phyloP scores from a whole-genome alignment of 35 echinoderm and acorn worm species.

The Heliocidaris tuberculata region DNA sequence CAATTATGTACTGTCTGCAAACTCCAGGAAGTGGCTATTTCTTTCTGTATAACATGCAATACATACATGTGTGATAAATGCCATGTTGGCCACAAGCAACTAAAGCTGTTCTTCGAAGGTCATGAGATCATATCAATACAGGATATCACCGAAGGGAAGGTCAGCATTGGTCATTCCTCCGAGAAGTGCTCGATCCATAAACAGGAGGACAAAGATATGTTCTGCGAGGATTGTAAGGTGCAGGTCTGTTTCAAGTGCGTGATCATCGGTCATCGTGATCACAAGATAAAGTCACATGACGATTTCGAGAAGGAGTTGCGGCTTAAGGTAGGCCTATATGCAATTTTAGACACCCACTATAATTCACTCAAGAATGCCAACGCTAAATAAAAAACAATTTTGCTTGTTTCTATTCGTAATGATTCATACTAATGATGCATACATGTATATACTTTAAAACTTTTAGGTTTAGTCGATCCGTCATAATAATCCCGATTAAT shows the following conservation, averaged over 20 bases:
- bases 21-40: background rate
- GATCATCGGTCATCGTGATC: background rate
- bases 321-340: too few species aligned
- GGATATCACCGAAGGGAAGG: too few species aligned
- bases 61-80: background rate
- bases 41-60: background rate
- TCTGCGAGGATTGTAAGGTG: background rate
- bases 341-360: background rate
- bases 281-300: background rate
- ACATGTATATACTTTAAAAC: too few species aligned
- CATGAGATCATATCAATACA: background rate
- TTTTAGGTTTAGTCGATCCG: too few species aligned
- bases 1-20: background rate
- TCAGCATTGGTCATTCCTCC: too few species aligned
- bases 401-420: too few species aligned
- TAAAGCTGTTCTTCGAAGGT: background rate
- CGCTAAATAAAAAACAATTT: too few species aligned
- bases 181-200: too few species aligned
- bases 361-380: too few species aligned
- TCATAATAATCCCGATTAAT: too few species aligned
- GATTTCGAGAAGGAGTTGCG: background rate
- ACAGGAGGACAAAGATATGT: too few species aligned
- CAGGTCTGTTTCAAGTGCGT: background rate
- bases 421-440: too few species aligned
- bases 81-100: background rate